Evolutionary conservation across 2,113 vertebrate genomes (phyloP), one percentile per base, ranked within the genome.

Genomic region (Ctenomys sociabilis): DNA sequence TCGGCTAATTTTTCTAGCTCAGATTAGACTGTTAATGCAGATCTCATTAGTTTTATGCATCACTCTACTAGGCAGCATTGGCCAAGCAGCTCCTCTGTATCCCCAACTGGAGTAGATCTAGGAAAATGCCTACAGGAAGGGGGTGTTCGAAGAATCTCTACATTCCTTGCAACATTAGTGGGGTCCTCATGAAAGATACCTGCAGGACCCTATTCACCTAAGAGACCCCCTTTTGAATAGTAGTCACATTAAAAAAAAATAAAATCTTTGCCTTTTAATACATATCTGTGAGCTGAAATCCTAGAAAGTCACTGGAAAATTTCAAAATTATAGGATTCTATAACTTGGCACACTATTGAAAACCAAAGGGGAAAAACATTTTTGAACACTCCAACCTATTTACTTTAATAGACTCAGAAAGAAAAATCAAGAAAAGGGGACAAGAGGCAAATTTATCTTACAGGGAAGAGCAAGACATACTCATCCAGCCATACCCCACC

Each of bases 121-220:
- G 61, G 54, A 14, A 54, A 54, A 45, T 21, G 43, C 5, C 64
- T 70, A 19, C 28, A 3, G 63, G 73, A 77, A 84, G 54, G 80
- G 12, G 7, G 26, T 3, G 37, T 7, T 22, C 14, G 37, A 24
- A 52, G 43, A 63, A 59, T 0, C 0, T 32, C 37, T 26, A 6
- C 0, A 54, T 12, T 57, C 32, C 35, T 9, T 0, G 2, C 52
- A 37, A 78, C 11, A 8, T 16, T 28, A 3, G 17, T 0, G 2
- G 37, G 17, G 49, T 43, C 40, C 80, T 63, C 22, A 11, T 10
- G n/a, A 61, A 83, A 61, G 54, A 40, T 45, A 24, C 1, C 0
- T 30, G 17, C 22, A 77, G 2, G 17, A 28, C 7, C 80, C 37
- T 24, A 45, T 30, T 66, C 35, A 68, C 35, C 45, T 28, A 43